Evolutionary conservation across 2,888 invertebrate genomes (phyloP), one percentile per base, ranked within the genome.

Genomic region (Eueremaeus valkanovi): DNA sequence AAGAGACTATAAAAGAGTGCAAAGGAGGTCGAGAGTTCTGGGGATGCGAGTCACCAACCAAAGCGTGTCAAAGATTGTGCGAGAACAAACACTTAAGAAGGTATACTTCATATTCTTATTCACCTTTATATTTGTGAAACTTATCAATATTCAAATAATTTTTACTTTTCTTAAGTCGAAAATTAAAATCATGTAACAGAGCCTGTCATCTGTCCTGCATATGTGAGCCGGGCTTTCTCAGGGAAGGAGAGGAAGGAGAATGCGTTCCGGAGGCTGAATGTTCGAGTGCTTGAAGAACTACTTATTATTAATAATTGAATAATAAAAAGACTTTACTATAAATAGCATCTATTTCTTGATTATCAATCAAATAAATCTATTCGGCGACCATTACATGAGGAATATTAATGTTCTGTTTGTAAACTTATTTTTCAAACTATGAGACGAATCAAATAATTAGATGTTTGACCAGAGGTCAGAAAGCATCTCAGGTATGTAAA

Each of bases 41-140:
- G 74, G 68, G 68, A n/a, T 74, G 74, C 49, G 66, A 74, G 33
- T 74, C 74, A 24, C 40, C 66, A n/a, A 74, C 74, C 13, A 33
- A 68, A 31, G n/a, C 24, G n/a, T 74, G 74, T 49, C 74, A 74
- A 21, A 66, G 74, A n/a, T 13, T 74, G 1, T 74, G 74, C 51
- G 74, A 74, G 24, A 74, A 74, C 36, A 42, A 31, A 74, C 31
- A 42, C 42, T 66, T 51, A n/a, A 42, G 63, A 29, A 31, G 6
- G 73, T 58, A 63, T 6, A 16, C 8, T 21, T 11, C 27, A 68
- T 45, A 3, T 73, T 13, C 1, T 36, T 11, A 3, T 66, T 18
- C 6, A 68, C 70, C 5, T 49, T 11, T 8, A n/a, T 49, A n/a
- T 58, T 27, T 58, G 6, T 58, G 6, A 58, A n/a, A n/a, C n/a